These are phyloP conservation scores for Metellina segmentata DNA, from an alignment of 2,888 invertebrate genomes.

Conservation along the genomic window DNA sequence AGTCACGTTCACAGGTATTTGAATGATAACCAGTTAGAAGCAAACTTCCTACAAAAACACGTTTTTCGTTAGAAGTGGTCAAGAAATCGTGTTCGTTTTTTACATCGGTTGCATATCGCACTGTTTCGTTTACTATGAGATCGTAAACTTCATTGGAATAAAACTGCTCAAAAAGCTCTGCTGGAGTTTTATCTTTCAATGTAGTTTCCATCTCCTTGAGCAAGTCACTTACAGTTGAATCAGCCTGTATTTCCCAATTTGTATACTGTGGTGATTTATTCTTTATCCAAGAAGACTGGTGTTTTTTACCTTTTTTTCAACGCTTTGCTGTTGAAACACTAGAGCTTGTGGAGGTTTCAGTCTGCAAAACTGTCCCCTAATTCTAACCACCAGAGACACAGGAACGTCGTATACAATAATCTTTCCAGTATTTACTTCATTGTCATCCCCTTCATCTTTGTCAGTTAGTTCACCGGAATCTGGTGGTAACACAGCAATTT, in stretches of 20 bases:
- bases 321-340: background rate
- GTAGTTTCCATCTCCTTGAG: conserved; percentile 52
- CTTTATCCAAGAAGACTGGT: conserved; percentile 17
- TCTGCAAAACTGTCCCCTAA: background rate
- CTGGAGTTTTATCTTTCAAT: conserved; percentile 19
- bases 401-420: conserved; percentile 19
- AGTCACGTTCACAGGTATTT: conserved; percentile 44
- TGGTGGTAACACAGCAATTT: conserved; percentile 35
- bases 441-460: conserved; percentile 4
- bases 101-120: conserved; percentile 31
- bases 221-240: conserved; percentile 47
- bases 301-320: background rate
- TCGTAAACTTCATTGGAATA: no score
- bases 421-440: conserved; percentile 13
- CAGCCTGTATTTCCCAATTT: conserved; percentile 38
- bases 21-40: conserved; percentile 43
- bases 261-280: conserved; percentile 29
- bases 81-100: conserved; percentile 39
- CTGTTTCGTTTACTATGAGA: conserved; percentile 20
- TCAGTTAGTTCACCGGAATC: conserved; percentile 6
- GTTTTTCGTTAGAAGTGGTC: conserved; percentile 39
- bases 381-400: background rate
- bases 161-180: conserved; percentile 50
- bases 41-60: conserved; percentile 23
- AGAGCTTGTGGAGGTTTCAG: no score